Evolutionary conservation across 2,113 vertebrate species (phyloP), one percentile per base, ranked within the genome.

Genomic region (Gnathonemus longibarbis): DNA sequence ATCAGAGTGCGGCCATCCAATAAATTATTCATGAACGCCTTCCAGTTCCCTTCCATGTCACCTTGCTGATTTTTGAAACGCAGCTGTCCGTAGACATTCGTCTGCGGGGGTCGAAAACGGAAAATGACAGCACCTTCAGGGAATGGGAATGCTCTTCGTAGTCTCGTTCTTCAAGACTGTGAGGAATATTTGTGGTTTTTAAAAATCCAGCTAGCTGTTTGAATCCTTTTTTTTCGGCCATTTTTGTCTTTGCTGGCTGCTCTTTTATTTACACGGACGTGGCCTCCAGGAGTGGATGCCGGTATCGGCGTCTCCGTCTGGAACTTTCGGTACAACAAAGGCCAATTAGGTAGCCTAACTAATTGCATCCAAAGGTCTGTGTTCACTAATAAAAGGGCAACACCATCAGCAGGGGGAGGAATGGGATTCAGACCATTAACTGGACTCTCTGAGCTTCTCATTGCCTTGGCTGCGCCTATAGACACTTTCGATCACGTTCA

Each of bases 1-100:
- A 66, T 50, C 74, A 52, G 42, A 85, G 70, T 49, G 80, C 89
- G 88, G 35, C 86, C 85, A 6, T 50, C 45, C 45, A 10, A 93
- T 91, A 88, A 93, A 93, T 92, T 89, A 94, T 94, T 90, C 80
- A 92, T 91, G 91, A 92, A 48, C 52, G 48, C 56, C 92, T 90
- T 92, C 91, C 90, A 77, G 89, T 91, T 91, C 85, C 89, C 70
- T 85, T 70, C 35, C 84, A 53, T 77, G 84, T 91, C 91, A 91
- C 92, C 91, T 92, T 88, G 70, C 91, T 89, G 88, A 88, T 84
- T 48, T 84, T 46, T 84, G 27, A 46, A 89, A 35, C 87, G 7
- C 58, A 46, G 49, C 27, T 31, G 52, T 27, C 84, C 87, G 31
- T 46, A 27, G 86, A 19, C 45, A 53, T 46, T 19, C 89, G n/a